Conservation (phyloP, 1,140 invertebrate genomes). For the Orussus abietinus region DNA sequence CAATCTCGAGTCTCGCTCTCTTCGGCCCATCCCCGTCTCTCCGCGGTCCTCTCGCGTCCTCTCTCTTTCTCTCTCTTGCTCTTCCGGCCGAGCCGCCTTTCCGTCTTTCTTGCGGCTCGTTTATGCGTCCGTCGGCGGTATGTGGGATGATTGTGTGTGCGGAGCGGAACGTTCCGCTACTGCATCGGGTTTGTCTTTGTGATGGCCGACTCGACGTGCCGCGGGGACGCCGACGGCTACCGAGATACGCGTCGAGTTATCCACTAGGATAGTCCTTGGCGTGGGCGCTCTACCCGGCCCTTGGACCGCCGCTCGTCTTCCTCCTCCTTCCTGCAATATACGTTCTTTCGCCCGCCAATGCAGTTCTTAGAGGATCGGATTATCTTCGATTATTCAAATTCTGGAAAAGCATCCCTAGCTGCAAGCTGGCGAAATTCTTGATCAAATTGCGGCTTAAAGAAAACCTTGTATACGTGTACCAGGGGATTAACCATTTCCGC, state of each 20-base stretch:
- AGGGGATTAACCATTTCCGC: too few species aligned
- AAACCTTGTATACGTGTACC: too few species aligned
- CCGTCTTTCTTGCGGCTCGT: conserved; percentile 1
- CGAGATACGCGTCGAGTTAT: conserved; percentile 53
- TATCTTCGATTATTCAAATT: too few species aligned
- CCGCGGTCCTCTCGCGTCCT: conserved; percentile 11
- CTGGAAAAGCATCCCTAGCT: too few species aligned
- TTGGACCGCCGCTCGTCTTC: conserved; percentile 1
- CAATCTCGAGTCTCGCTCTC: conserved; percentile 51
- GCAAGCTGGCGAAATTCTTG: too few species aligned
- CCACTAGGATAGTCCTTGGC: conserved; percentile 45
- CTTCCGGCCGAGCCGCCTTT: conserved; percentile 15
- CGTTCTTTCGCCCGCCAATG: too few species aligned
- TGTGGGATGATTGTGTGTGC: conserved; percentile 47
- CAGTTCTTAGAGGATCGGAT: too few species aligned
- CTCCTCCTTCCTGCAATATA: conserved; percentile 27
- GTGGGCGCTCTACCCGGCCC: conserved; percentile 12
- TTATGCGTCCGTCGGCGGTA: conserved; percentile 23
- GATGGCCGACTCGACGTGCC: conserved; percentile 43
- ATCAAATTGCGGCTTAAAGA: too few species aligned
- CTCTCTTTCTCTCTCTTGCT: conserved; percentile 13
- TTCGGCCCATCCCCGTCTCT: conserved; percentile 23
- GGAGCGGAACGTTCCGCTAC: conserved; percentile 39
- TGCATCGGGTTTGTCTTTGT: conserved; percentile 51
- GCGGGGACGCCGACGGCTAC: conserved; percentile 42